These are phyloP conservation scores for Tetragnatha versicolor DNA, from an alignment of 1,140 invertebrate genomes.

Conservation along the genomic window DNA sequence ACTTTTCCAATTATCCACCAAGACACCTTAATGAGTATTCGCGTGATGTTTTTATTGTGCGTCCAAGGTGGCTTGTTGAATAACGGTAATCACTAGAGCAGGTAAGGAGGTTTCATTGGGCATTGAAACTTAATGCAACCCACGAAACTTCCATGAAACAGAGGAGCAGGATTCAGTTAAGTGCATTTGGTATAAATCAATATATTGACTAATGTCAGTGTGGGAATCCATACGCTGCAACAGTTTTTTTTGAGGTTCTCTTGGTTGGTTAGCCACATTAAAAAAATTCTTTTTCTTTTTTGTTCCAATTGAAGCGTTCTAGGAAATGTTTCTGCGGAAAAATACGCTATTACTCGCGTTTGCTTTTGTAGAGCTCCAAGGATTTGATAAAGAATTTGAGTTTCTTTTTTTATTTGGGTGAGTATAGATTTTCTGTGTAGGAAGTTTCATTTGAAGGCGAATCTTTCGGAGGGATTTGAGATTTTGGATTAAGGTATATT, in stretches of 20 bases:
- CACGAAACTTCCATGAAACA: slow-evolving; percentile 19
- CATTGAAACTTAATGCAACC: not conserved
- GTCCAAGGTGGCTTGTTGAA: not conserved
- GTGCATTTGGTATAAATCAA: slow-evolving; percentile 44
- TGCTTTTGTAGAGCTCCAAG: slow-evolving; percentile 23
- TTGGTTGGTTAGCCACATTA: slow-evolving; percentile 6
- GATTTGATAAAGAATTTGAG: slow-evolving; percentile 43
- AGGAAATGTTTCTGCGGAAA: slow-evolving; percentile 35
- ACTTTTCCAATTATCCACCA: slow-evolving; percentile 30
- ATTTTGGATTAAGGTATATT: too few species aligned
- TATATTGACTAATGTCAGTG: slow-evolving; percentile 38
- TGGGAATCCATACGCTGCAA: slow-evolving; percentile 7
- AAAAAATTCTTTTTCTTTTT: not conserved
- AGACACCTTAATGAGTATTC: slow-evolving; percentile 26
- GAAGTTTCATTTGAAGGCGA: slow-evolving; percentile 31
- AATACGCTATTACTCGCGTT: slow-evolving; percentile 21
- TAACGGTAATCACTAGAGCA: not conserved
- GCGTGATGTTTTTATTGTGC: slow-evolving; percentile 1
- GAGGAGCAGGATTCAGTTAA: slow-evolving; percentile 23
- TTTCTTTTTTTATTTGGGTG: not conserved
- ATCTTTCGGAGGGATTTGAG: too few species aligned
- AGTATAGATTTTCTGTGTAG: slow-evolving; percentile 24
- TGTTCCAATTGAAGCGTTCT: slow-evolving; percentile 28
- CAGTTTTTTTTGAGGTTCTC: slow-evolving; percentile 8
- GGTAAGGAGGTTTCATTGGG: slow-evolving; percentile 15